phyloP scores from a whole-genome alignment of 2,797 vertebrate species.

The Enteromius viviparus region DNA sequence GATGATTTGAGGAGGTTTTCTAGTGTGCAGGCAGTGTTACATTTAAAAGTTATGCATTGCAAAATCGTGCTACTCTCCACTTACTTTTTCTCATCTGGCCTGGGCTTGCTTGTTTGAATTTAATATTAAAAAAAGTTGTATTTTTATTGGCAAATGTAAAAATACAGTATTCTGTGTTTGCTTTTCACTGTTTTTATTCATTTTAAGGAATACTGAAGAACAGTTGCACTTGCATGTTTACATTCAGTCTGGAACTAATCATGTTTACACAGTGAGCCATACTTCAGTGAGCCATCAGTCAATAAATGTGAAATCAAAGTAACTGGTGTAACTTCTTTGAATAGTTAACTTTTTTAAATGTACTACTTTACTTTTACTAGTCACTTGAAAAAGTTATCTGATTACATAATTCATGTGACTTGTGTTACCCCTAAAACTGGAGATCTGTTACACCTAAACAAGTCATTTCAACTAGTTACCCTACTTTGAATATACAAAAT shows the following conservation, averaged over 20 bases:
- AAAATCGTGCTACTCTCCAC: neutral
- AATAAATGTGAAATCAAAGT: neutral
- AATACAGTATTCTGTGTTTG: neutral
- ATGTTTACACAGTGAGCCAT: neutral
- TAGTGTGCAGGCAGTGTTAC: neutral
- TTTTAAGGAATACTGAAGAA: no score
- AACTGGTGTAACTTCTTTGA: neutral
- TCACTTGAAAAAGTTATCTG: neutral
- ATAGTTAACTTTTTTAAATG: neutral
- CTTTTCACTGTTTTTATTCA: no score
- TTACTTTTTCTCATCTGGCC: neutral
- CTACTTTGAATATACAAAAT: neutral
- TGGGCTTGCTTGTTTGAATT: neutral
- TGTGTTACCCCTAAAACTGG: neutral
- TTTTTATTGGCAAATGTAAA: neutral
- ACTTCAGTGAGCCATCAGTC: neutral
- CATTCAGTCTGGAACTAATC: neutral
- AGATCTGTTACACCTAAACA: slow-evolving; percentile 1
- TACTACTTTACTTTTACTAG: neutral
- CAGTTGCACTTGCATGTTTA: no score
- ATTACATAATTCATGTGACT: neutral
- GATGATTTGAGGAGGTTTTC: neutral
- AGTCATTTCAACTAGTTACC: neutral
- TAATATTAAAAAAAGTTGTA: no score
- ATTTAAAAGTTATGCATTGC: neutral